These are phyloP conservation scores for Caenorhabditis sp. DNA, from an alignment of 2,888 invertebrate species.

Conservation along the genomic window DNA sequence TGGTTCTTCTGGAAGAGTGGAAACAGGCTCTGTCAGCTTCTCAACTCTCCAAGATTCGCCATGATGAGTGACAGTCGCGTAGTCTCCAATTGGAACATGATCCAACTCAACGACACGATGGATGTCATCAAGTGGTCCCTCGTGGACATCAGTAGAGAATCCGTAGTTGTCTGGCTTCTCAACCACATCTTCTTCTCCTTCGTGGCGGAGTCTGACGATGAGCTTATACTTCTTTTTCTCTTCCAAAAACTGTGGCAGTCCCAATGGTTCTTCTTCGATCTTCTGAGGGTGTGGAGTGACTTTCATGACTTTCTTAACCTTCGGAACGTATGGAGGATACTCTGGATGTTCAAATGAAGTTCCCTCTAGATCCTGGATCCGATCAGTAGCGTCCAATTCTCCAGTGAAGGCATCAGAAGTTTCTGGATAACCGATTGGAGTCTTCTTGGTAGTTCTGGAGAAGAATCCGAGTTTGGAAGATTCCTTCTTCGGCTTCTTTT, in stretches of 20 bases:
- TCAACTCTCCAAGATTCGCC: slow-evolving; percentile 59
- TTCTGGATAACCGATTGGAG: slow-evolving; percentile 35
- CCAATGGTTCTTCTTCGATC: not conserved
- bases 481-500: slow-evolving; percentile 37
- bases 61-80: slow-evolving; percentile 62
- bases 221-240: slow-evolving; percentile 37
- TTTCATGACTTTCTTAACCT: not conserved
- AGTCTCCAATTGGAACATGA: slow-evolving; percentile 47
- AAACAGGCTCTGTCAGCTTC: slow-evolving; percentile 14
- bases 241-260: not conserved
- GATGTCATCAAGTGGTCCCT: slow-evolving; percentile 65
- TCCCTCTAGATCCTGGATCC: slow-evolving; percentile 42
- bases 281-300: not conserved
- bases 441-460: slow-evolving; percentile 19
- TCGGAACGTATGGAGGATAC: slow-evolving; percentile 43
- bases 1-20: slow-evolving; percentile 31
- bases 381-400: slow-evolving; percentile 41
- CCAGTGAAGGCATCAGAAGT: slow-evolving; percentile 60
- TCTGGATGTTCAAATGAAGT: slow-evolving; percentile 48
- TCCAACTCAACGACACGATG: slow-evolving; percentile 55
- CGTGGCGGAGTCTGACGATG: slow-evolving; percentile 58
- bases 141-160: slow-evolving; percentile 37
- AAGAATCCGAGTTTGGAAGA: slow-evolving; percentile 54
- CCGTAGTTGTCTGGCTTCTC: slow-evolving; percentile 55
- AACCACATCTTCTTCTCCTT: slow-evolving; percentile 68